Evolutionary conservation across 2,113 vertebrate genomes (phyloP).

Genomic region (Cyanoderma ruficeps): DNA sequence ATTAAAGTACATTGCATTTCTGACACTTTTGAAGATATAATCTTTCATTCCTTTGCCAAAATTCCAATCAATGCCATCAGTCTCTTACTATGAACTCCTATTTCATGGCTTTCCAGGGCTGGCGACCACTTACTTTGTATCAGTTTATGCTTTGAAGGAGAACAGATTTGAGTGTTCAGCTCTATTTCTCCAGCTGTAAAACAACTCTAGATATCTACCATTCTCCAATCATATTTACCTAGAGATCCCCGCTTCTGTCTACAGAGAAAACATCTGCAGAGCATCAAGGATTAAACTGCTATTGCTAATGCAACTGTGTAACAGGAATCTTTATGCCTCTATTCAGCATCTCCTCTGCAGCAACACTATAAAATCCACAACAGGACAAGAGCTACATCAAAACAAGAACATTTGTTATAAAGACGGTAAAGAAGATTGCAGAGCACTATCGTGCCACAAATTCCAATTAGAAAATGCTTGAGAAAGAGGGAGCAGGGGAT

Average conservation of each 20-base stretch:
- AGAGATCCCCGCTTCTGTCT: background rate
- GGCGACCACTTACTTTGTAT: background rate
- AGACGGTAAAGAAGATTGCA: background rate
- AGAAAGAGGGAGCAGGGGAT: accelerated
- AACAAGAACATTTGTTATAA: background rate
- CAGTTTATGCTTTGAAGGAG: background rate
- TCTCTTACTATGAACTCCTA: background rate
- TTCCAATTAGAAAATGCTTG: background rate
- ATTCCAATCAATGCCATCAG: accelerated
- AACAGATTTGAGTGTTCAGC: background rate
- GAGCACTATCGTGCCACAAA: accelerated
- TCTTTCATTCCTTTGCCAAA: background rate
- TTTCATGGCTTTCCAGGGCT: background rate
- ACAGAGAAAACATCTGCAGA: background rate
- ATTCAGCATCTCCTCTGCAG: background rate
- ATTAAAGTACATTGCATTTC: background rate
- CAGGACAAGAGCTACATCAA: background rate
- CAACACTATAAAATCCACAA: background rate
- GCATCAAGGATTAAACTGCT: background rate
- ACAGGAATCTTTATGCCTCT: background rate
- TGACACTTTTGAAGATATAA: background rate
- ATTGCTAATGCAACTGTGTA: background rate
- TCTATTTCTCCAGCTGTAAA: background rate
- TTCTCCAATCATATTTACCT: background rate
- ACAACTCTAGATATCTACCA: background rate